These are phyloP conservation scores for Hyposoter didymator DNA, from an alignment of 2,888 invertebrate genomes.

Conservation along the genomic window DNA sequence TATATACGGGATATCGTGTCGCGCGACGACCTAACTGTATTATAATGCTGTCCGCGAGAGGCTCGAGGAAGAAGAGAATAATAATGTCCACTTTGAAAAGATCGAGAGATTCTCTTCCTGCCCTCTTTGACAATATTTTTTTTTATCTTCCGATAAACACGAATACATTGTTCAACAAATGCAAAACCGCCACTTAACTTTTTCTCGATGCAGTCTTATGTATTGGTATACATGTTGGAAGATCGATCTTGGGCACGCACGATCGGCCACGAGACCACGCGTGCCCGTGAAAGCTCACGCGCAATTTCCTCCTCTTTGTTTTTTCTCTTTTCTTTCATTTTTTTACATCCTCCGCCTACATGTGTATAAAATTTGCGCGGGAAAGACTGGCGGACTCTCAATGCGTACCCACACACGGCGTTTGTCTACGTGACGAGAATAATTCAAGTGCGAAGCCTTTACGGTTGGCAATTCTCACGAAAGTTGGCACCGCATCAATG, in stretches of 20 bases:
- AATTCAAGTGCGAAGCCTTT: neutral
- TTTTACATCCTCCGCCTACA: neutral
- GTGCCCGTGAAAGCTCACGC: slow-evolving; percentile 68
- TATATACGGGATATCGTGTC: slow-evolving; percentile 58
- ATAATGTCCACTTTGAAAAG: slow-evolving; percentile 40
- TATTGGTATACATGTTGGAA: slow-evolving; percentile 33
- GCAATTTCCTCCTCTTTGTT: slow-evolving; percentile 39
- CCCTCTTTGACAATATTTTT: slow-evolving; percentile 39
- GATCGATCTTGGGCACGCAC: slow-evolving; percentile 69
- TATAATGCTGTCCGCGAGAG: slow-evolving; percentile 60
- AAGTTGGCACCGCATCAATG: slow-evolving; percentile 55
- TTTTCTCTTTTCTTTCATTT: slow-evolving; percentile 5
- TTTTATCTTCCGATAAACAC: slow-evolving; percentile 15
- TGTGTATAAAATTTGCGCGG: slow-evolving; percentile 34
- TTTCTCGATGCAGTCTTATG: slow-evolving; percentile 9
- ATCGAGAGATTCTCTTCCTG: slow-evolving; percentile 54
- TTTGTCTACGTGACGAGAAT: slow-evolving; percentile 40
- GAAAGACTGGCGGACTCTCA: slow-evolving; percentile 8
- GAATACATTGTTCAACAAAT: slow-evolving; percentile 5
- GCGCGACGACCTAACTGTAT: slow-evolving; percentile 68
- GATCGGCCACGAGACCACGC: slow-evolving; percentile 64
- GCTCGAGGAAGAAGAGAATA: slow-evolving; percentile 65
- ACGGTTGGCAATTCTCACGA: slow-evolving; percentile 55
- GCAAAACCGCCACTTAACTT: slow-evolving; percentile 21
- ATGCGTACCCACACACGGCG: slow-evolving; percentile 21